Base-by-base conservation (phyloP, 2,113 vertebrate genomes). In the Labeo rohita region DNA sequence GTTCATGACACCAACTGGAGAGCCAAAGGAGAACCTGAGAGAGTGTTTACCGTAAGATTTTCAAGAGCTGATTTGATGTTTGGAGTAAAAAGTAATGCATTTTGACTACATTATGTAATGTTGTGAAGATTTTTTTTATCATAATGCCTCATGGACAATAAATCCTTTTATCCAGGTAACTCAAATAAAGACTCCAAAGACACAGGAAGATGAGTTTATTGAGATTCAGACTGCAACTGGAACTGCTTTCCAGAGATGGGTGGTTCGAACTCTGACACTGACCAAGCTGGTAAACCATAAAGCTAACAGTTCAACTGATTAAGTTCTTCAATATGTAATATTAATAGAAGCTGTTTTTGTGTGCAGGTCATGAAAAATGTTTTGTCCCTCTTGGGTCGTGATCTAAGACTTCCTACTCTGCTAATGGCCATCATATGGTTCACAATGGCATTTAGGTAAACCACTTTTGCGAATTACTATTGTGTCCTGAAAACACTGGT, bases 1-100 rank as follows among this genome's bases (percentile, higher is more conserved):
- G 95, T 99, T 65, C 98, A 99, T 13, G 98, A 99, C 91, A 98
- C 97, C 86, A 99, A 99, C 92, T 99, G 98, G 97, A 91, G 97
- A 54, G 97, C 97, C 7, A 99, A 98, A 85, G 98, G 98, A 0
- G 92, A 97, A 86, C 98, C 98, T 0, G 98, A 99, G 86, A 96
- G 96, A 89, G 98, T 99, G 39, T 99, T 99, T 78, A 98, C 97
- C 16, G 98, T 99, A 91, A 97, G 97, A 8, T 65, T 43, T n/a
- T 23, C 54, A 61, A 78, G 18, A 13, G 50, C 50, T 73, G 54
- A 6, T 49, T 39, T 21, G 28, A 65, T 21, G 16, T 61, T 72
- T 72, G 36, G 18, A 72, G 18, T 72, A 6, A 28, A 4, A 6
- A 21, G 0, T 21, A 2, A 72, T 72, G 0, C 4, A 11, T 21